Evolutionary conservation across 2,113 vertebrate species (phyloP).

Genomic region (Clarias magur): DNA sequence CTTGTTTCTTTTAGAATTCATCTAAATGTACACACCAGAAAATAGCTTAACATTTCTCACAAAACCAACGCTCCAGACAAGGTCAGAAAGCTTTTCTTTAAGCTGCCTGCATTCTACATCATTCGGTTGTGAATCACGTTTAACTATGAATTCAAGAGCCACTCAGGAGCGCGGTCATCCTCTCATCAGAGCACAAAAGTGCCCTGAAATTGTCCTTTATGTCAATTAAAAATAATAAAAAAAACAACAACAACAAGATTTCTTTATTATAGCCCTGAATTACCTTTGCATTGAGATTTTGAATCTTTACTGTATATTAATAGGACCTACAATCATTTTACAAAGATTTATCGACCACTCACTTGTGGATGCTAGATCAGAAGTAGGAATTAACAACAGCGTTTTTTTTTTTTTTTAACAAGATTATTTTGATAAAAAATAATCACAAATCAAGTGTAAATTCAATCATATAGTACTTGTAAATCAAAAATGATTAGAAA

Average conservation of each 20-base stretch:
- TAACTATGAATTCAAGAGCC: neutral
- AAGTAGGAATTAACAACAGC: neutral
- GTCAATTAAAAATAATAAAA: neutral
- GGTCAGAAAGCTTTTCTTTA: slow-evolving; percentile 6
- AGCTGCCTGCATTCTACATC: neutral
- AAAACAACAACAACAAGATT: neutral
- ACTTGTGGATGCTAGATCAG: neutral
- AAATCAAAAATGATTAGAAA: too few relatives aligned
- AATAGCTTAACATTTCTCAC: neutral
- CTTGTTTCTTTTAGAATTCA: neutral
- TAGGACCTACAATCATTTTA: neutral
- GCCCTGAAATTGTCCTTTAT: neutral
- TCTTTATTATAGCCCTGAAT: neutral
- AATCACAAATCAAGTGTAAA: neutral
- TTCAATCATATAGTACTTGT: neutral
- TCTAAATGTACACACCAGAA: neutral
- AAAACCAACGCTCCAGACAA: neutral
- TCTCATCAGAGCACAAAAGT: neutral
- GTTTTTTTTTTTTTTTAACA: neutral
- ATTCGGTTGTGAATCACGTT: neutral
- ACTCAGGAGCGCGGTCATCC: too few relatives aligned
- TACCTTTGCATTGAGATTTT: neutral
- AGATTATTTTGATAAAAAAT: neutral
- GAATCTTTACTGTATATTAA: neutral
- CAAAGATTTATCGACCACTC: neutral